phyloP scores from a whole-genome alignment of 92 coral and sea anemone genomes.

The Zoanthus sociatus region DNA sequence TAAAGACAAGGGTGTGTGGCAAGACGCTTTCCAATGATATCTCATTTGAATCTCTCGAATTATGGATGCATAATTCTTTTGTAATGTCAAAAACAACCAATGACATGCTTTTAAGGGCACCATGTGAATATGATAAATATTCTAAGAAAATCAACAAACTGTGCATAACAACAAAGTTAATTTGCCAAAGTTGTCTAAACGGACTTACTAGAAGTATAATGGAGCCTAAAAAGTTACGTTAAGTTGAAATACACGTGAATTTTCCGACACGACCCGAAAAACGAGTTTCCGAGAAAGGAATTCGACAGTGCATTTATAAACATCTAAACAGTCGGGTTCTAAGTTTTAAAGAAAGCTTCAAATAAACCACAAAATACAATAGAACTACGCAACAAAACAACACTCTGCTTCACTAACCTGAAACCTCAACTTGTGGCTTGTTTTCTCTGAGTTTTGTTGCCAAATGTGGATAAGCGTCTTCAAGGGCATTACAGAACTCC shows the following conservation, averaged over 20 bases:
- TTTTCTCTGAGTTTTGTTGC: slow-evolving; percentile 71
- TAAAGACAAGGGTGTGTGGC: slow-evolving; percentile 48
- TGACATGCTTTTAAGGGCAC: slow-evolving; percentile 3
- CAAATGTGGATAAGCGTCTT: slow-evolving; percentile 77
- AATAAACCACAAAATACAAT: slow-evolving; percentile 38
- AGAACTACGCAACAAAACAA: slow-evolving; percentile 19
- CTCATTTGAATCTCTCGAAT: slow-evolving; percentile 49
- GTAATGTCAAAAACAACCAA: slow-evolving; percentile 31
- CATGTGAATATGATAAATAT: slow-evolving; percentile 36
- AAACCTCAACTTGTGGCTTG: slow-evolving; percentile 71
- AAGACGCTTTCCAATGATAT: slow-evolving; percentile 36
- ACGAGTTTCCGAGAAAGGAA: background rate
- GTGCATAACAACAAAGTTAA: slow-evolving; percentile 47
- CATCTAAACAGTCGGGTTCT: background rate
- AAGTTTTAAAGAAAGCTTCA: background rate
- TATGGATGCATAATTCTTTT: slow-evolving; percentile 45
- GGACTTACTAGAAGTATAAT: slow-evolving; percentile 15
- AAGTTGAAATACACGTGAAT: slow-evolving; percentile 10
- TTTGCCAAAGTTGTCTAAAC: slow-evolving; percentile 26
- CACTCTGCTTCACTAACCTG: slow-evolving; percentile 62
- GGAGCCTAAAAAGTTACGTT: background rate
- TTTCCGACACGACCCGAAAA: background rate
- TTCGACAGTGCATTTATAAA: background rate
- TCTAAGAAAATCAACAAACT: slow-evolving; percentile 38
- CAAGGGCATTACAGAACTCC: slow-evolving; percentile 80